Evolutionary conservation across 2,797 vertebrate genomes (phyloP), one percentile per base, ranked within the genome.

Genomic region (Etheostoma perlongum): DNA sequence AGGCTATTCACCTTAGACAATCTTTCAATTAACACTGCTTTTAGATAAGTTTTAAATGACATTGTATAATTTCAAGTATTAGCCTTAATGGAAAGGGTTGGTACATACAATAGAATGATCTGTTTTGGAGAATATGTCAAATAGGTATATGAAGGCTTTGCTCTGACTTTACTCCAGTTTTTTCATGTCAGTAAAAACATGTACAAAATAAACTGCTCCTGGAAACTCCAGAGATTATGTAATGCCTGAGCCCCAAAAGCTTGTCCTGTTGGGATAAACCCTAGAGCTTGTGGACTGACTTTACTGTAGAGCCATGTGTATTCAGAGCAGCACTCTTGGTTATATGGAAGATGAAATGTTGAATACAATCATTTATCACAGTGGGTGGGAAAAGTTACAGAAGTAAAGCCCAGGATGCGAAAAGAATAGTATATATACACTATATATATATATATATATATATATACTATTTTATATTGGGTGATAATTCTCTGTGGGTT

Each of bases 121-220:
- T 6, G 6, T 53, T 65, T 23, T 18, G 27, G 27, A 23, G 5
- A 65, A 40, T 65, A 48, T 68, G 11, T 72, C 4, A 57, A 51
- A 61, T 42, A 69, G 12, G 15, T 25, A 53, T 67, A 25, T 72
- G n/a, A 71, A 44, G 23, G 48, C 55, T 79, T 58, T 72, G 19
- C 19, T 11, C 46, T 47, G 27, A 66, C 27, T 59, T 51, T 23
- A 44, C 19, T 52, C 8, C n/a, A 33, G 36, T 13, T 55, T 58
- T 78, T 74, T 72, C 36, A 74, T 47, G 68, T 68, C 57, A 78
- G 52, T 75, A 66, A 80, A 81, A 47, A 71, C 16, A 40, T 40
- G 36, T 10, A 40, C 2, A 40, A 40, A 40, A 58, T 55, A 67
- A 72, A 63, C 49, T 46, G 27, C 11, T 59, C 6, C 19, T 61